These are phyloP conservation scores for Hyposoter dolosus DNA, from an alignment of 2,888 invertebrate genomes.

Conservation along the genomic window DNA sequence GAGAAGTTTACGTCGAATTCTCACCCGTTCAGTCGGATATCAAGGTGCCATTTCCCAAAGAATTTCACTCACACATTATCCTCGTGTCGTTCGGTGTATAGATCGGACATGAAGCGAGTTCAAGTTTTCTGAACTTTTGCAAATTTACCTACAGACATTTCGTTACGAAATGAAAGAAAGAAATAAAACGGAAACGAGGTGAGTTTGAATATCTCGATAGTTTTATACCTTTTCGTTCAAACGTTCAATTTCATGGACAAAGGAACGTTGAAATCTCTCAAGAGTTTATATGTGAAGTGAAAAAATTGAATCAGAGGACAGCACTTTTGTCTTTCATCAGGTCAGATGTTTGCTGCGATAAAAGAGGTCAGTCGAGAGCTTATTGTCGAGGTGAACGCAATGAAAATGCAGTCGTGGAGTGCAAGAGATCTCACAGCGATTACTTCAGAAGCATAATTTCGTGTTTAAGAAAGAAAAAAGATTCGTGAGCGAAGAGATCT, in stretches of 20 bases:
- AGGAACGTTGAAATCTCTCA: not conserved
- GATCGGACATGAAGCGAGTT: conserved; percentile 23
- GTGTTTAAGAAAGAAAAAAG: conserved; percentile 47
- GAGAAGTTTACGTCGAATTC: conserved; percentile 59
- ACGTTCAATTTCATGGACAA: not conserved
- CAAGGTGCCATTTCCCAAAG: conserved; percentile 35
- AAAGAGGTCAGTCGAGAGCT: conserved; percentile 24
- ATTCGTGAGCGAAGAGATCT: conserved; percentile 57
- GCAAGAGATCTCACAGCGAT: conserved; percentile 50
- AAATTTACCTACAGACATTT: conserved; percentile 26
- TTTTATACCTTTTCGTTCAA: no score
- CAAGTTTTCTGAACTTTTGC: conserved; percentile 22
- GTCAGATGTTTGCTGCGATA: conserved; percentile 2
- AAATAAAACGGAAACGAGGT: not conserved
- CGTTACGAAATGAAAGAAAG: not conserved
- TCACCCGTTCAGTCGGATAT: conserved; percentile 45
- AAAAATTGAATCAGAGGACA: not conserved
- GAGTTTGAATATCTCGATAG: not conserved
- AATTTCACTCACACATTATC: conserved; percentile 18
- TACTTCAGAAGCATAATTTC: conserved; percentile 60
- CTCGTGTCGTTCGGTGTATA: not conserved
- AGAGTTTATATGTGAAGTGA: not conserved
- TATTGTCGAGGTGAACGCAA: conserved; percentile 36
- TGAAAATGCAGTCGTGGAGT: conserved; percentile 11
- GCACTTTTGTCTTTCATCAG: not conserved